phyloP scores from a whole-genome alignment of 2,888 invertebrate species.

The Amphimallon solstitiale region DNA sequence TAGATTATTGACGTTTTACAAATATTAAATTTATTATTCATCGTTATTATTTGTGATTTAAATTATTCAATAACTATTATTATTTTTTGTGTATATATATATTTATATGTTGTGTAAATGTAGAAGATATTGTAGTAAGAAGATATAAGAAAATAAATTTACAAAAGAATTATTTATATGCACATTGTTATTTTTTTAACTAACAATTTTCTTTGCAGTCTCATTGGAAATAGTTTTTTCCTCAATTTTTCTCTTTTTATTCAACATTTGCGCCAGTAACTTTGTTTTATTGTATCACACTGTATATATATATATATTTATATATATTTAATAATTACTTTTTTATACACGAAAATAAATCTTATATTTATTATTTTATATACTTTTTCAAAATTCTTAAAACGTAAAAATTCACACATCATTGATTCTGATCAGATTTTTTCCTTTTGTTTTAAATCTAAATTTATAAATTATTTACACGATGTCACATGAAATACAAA shows the following conservation, averaged over 20 bases:
- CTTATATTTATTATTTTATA: too few relatives aligned
- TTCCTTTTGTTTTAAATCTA: too few relatives aligned
- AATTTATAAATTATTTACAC: constrained; percentile 25
- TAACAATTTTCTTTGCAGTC: constrained; percentile 11
- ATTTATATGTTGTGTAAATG: constrained; percentile 1
- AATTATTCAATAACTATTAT: constrained; percentile 26
- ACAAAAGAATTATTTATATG: constrained; percentile 29
- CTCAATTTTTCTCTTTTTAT: too few relatives aligned
- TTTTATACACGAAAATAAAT: constrained; percentile 33
- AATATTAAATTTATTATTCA: constrained; percentile 21
- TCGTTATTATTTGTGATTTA: background rate
- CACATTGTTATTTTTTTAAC: background rate
- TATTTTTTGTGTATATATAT: constrained; percentile 23
- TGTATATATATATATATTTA: constrained; percentile 20
- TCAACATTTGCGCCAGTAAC: constrained; percentile 18
- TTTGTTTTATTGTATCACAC: constrained; percentile 27
- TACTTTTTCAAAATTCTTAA: background rate
- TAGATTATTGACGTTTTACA: constrained; percentile 4
- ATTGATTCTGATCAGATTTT: constrained; percentile 15
- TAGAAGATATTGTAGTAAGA: constrained; percentile 23
- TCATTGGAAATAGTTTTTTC: background rate
- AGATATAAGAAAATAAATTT: constrained; percentile 33
- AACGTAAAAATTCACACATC: constrained; percentile 2
- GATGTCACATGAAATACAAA: background rate
- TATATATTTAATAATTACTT: constrained; percentile 21